Base-by-base conservation (phyloP, 2,888 invertebrate genomes). In the Drosophila kanekoi region DNA sequence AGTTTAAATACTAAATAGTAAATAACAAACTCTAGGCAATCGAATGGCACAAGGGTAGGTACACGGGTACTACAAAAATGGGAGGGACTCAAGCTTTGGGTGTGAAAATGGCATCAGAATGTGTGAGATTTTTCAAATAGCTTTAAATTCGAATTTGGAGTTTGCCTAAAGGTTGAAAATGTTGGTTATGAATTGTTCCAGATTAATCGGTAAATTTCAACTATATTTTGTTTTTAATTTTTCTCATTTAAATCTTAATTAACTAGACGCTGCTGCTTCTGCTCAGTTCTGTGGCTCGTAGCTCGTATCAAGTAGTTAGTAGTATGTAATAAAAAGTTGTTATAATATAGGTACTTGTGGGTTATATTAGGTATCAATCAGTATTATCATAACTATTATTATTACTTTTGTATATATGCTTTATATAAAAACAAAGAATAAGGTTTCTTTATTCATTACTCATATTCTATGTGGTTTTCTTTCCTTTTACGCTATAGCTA, bases 241-340 rank as follows among this genome's bases (percentile, higher is more conserved):
- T 40, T 57, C 32, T 47, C 59, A 32, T 60, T 53, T 66, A 57
- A 66, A 61, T 60, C 63, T 77, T 65, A 54, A 71, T 77, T 77
- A 72, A 67, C 75, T 67, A 72, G 63, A 77, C 57, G 67, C 73
- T 67, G 73, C 75, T 77, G 73, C 68, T 65, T 75, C 82, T 72
- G 83, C 86, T 82, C 82, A 82, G 82, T 82, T 82, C 82, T 82
- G 88, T 87, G 82, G 82, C 88, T 87, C 86, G 72, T 87, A 85
- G 81, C 86, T 87, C 79, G 63, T 87, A 87, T 82, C 70, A 87
- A 82, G 79, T 84, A 83, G 62, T 64, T 77, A 66, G 66, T 74
- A 77, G 74, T 87, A 82, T 65, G 70, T 87, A 85, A 85, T 87
- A 87, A 82, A 87, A 87, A 79, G 82, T 85, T 85, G 59, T 69